Base-by-base conservation (phyloP, 2,888 invertebrate species). In the Unio delphinus region DNA sequence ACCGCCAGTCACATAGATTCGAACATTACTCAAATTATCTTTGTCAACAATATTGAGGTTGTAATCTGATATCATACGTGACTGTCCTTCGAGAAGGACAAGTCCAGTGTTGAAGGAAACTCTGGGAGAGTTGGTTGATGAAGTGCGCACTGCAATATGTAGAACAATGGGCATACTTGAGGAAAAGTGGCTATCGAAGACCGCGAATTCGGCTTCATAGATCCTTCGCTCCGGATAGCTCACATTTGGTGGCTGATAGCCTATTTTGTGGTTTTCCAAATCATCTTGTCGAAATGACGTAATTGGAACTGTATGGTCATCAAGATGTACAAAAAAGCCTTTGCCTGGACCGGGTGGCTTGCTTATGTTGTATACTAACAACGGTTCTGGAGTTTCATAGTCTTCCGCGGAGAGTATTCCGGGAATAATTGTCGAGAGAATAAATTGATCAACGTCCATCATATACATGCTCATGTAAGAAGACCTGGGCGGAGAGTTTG, bases 391-490 rank as follows among this genome's bases (percentile, higher is more conserved):
- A 6, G 89, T 89, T 76, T 89, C 90, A 63, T 86, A 86, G 75
- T 90, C 90, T 67, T 85, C 84, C 11, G 89, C 90, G 1, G 87
- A 87, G 57, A 90, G 83, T 15, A 89, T 85, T 20, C 86, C 84
- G 1, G 88, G 85, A 63, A 87, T 85, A n/a, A 90, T 81, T 1
- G 88, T 83, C 5, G 88, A 83, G 63, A 89, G 76, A 26, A 88
- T 82, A 69, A 86, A 89, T 78, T 90, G 87, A 69, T 88, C 88
- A 17, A 89, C 89, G 70, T 88, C 89, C 87, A 89, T 86, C 72
- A 88, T 86, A 70, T 87, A 86, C 81, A 86, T 85, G 58, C 86
- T 87, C 76, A 85, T 83, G 75, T 84, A 86, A 18, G 88, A 85
- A 26, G 87, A 85, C 61, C 85, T 82, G 0, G 90, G 90, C 6